Base-by-base conservation (phyloP, 2,113 vertebrate genomes). In the Spermophilus dauricus region DNA sequence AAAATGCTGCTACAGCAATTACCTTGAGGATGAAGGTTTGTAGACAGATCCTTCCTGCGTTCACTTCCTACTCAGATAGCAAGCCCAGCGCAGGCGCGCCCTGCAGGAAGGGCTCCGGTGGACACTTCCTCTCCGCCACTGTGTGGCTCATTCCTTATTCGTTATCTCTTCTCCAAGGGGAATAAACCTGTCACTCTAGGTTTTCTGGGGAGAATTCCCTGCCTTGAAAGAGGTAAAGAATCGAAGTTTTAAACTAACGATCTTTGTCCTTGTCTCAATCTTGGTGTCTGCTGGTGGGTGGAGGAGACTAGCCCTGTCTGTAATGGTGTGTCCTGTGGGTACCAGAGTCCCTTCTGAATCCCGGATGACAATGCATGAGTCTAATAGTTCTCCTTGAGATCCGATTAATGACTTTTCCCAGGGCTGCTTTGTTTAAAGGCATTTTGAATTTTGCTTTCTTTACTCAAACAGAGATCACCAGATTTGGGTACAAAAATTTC, bases 31-130 rank as follows among this genome's bases (percentile, higher is more conserved):
- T 99, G 98, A 99, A 98, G 98, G 97, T 97, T 96, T 98, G 98
- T 98, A 99, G 99, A 99, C 99, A 98, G 98, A 99, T 98, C 98
- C 97, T 99, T 99, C 99, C 99, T 99, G 98, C 18, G 0, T 98
- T 98, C 94, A 96, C 98, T 99, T 99, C 98, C 98, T 98, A 96
- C 96, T 22, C 97, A 97, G 98, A 99, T 99, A 98, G 98, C 94
- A 98, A n/a, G 94, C 97, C 97, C 98, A 94, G 98, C 98, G 98
- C 98, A 51, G 98, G 95, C 97, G 39, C 98, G 97, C 97, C 86
- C 93, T 98, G 98, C 98, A 98, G 99, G 99, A 99, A 99, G 97
- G 96, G 96, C 98, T 98, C 80, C 98, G 93, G 85, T 96, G 98
- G 98, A 97, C 97, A 97, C 98, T 99, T 99, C 99, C 99, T 99